phyloP scores from a whole-genome alignment of 2,113 vertebrate species.

The Ia io region DNA sequence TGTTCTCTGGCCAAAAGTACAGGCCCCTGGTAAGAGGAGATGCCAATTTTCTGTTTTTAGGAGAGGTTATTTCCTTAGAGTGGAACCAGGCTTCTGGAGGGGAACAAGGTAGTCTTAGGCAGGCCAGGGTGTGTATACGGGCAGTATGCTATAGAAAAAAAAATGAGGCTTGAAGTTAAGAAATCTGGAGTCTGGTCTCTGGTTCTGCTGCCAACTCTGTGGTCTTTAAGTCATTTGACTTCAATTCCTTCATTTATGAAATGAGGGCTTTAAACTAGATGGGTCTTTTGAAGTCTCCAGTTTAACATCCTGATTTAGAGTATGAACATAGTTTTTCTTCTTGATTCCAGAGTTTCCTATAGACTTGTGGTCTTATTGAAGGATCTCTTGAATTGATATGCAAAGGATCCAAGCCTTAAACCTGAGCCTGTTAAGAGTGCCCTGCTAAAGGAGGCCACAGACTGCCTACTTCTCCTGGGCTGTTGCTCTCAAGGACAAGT shows the following conservation, averaged over 20 bases:
- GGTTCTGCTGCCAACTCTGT: neutral
- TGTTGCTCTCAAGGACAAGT: constrained; percentile 81
- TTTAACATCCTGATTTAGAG: neutral
- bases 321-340: neutral
- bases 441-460: constrained; percentile 78
- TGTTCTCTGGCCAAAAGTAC: neutral
- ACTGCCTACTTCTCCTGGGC: constrained; percentile 88
- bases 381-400: constrained; percentile 88
- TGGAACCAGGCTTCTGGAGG: neutral
- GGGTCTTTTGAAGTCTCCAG: neutral
- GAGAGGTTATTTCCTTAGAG: neutral
- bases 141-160: neutral
- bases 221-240: neutral
- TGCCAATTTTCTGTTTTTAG: neutral
- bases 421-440: constrained; percentile 63
- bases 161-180: neutral
- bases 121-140: neutral
- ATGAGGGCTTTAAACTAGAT: too few relatives aligned
- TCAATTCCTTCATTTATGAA: neutral
- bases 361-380: constrained; percentile 81
- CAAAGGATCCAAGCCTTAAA: constrained; percentile 73
- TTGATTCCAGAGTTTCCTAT: constrained; percentile 82
- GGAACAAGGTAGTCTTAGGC: neutral
- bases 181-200: neutral
- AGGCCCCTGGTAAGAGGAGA: neutral